phyloP scores from a whole-genome alignment of 2,113 vertebrate genomes.

The Procavia capensis region DNA sequence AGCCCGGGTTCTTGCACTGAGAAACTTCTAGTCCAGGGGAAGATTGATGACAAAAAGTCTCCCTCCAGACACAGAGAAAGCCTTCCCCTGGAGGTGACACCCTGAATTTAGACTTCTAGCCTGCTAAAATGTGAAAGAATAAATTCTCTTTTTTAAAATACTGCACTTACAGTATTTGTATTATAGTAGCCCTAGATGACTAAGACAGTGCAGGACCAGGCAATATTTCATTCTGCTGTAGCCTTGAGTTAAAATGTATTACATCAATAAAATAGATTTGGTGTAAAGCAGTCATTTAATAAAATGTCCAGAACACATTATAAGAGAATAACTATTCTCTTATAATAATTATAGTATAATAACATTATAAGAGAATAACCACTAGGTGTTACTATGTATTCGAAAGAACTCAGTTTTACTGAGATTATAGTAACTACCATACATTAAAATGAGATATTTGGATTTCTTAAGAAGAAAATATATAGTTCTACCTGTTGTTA shows the following conservation, averaged over 20 bases:
- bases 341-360: too few species aligned
- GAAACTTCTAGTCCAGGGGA: too few species aligned
- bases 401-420: neutral
- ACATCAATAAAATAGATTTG: neutral
- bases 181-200: too few species aligned
- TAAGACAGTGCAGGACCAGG: too few species aligned
- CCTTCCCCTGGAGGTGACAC: too few species aligned
- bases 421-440: neutral
- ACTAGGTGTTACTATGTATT: neutral
- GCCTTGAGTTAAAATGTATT: neutral
- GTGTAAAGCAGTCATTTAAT: neutral
- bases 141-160: too few species aligned
- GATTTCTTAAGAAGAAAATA: neutral
- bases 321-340: neutral
- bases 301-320: neutral
- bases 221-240: neutral
- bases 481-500: neutral
- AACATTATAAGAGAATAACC: neutral
- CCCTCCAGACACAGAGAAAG: too few species aligned
- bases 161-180: too few species aligned
- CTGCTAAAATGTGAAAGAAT: too few species aligned
- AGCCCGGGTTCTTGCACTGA: too few species aligned
- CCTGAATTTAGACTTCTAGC: too few species aligned
- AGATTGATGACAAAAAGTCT: too few species aligned
- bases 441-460: neutral